Evolutionary conservation across 2,797 vertebrate genomes (phyloP).

Genomic region (Myripristis murdjan): DNA sequence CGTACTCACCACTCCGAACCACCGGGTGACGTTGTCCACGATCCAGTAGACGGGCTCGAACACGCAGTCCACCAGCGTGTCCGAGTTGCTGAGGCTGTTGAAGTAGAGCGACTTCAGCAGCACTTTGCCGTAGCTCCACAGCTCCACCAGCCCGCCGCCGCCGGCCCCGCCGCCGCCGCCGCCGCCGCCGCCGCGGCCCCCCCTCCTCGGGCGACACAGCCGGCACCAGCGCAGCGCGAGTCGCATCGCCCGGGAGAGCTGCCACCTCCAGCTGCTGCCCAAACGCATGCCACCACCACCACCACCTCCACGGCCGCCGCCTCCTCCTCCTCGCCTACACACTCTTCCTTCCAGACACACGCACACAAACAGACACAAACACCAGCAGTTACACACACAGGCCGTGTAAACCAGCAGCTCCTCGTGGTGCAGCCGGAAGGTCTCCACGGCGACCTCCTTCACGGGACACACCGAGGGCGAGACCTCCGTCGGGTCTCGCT

Average conservation of each 20-base stretch:
- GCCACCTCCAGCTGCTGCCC: constrained; percentile 88
- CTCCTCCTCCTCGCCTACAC: constrained; percentile 51
- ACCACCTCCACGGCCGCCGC: not conserved
- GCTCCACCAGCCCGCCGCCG: constrained; percentile 69
- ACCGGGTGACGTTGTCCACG: constrained; percentile 95
- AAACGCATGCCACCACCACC: constrained; percentile 59
- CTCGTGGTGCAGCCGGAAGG: constrained; percentile 49
- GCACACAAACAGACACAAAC: constrained; percentile 69
- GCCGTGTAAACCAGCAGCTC: constrained; percentile 71
- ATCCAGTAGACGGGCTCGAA: constrained; percentile 98
- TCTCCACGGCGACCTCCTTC: constrained; percentile 32
- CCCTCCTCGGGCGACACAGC: constrained; percentile 76
- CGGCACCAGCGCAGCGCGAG: constrained; percentile 90
- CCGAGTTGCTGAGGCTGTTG: constrained; percentile 92
- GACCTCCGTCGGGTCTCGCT: too few relatives aligned
- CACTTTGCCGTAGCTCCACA: constrained; percentile 91
- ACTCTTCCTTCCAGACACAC: constrained; percentile 69
- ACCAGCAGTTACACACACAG: constrained; percentile 72
- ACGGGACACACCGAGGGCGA: too few relatives aligned
- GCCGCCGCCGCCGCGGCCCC: constrained; percentile 45
- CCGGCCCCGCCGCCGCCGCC: constrained; percentile 61
- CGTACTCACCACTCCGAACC: constrained; percentile 94
- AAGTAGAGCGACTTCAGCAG: constrained; percentile 91
- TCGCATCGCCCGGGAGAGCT: constrained; percentile 89
- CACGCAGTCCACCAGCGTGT: constrained; percentile 92